phyloP scores from a whole-genome alignment of 2,113 vertebrate genomes.

The Poeciliopsis occidentalis region DNA sequence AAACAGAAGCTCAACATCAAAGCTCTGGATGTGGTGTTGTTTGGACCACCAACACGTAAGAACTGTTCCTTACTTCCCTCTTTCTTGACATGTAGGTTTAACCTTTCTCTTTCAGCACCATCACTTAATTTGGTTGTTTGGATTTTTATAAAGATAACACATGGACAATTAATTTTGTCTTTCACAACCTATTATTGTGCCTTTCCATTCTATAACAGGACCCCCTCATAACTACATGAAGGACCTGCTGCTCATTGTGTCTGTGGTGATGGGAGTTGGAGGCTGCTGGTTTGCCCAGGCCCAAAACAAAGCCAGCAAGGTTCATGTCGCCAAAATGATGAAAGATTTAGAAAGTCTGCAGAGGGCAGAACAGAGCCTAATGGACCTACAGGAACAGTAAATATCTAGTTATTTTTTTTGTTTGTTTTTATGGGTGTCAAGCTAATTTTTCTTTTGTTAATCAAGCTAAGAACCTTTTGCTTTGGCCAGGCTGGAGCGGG shows the following conservation, averaged over 20 bases:
- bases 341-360: slow-evolving; percentile 97
- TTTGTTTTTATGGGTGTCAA: too few species aligned
- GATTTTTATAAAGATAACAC: neutral
- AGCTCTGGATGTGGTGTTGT: slow-evolving; percentile 95
- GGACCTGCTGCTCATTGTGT: slow-evolving; percentile 92
- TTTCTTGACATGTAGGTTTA: neutral
- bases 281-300: slow-evolving; percentile 96
- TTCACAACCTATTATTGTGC: neutral
- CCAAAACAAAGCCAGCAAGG: slow-evolving; percentile 91
- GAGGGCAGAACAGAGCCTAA: slow-evolving; percentile 91
- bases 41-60: slow-evolving; percentile 94
- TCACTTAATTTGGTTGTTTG: neutral
- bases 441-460: neutral
- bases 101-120: too few species aligned
- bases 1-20: slow-evolving; percentile 97
- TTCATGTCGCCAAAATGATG: slow-evolving; percentile 96
- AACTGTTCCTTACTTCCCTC: slow-evolving; percentile 36
- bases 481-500: slow-evolving; percentile 86
- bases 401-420: slow-evolving; percentile 17
- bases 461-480: neutral
- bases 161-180: neutral
- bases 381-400: slow-evolving; percentile 94
- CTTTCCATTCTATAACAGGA: slow-evolving; percentile 70
- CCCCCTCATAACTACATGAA: slow-evolving; percentile 98
- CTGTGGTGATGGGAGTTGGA: slow-evolving; percentile 94